These are phyloP conservation scores for Gryllus bimaculatus DNA, from an alignment of 1,140 invertebrate genomes.

Conservation along the genomic window DNA sequence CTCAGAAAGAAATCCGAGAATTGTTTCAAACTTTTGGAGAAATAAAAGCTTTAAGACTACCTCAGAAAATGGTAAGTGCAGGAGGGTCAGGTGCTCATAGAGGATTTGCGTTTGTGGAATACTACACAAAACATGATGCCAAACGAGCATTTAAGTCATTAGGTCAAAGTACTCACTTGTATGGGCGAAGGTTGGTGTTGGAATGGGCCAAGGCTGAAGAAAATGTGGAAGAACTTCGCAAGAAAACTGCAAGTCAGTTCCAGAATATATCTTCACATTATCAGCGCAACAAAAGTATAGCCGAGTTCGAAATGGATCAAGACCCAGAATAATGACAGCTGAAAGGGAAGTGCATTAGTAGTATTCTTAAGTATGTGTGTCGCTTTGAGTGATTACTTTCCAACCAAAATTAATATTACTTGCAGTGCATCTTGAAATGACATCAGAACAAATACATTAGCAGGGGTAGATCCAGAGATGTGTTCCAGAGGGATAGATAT, in stretches of 20 bases:
- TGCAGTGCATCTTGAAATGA: too few relatives aligned
- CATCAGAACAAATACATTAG: too few relatives aligned
- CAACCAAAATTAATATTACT: too few relatives aligned
- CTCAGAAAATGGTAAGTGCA: constrained; percentile 73
- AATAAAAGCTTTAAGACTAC: constrained; percentile 81
- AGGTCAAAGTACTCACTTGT: constrained; percentile 93
- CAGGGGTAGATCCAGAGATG: too few relatives aligned
- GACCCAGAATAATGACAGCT: too few relatives aligned
- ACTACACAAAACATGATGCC: constrained; percentile 76
- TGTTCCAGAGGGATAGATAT: too few relatives aligned
- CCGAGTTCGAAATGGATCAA: not conserved
- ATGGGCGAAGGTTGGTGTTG: constrained; percentile 84
- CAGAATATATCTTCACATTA: not conserved
- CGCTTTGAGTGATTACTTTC: too few relatives aligned
- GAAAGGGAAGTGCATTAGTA: too few relatives aligned
- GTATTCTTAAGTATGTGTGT: too few relatives aligned
- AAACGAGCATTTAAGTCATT: constrained; percentile 90
- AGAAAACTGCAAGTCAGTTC: constrained; percentile 72
- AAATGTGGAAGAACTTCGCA: constrained; percentile 67
- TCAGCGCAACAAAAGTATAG: not conserved
- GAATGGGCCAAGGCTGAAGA: constrained; percentile 92
- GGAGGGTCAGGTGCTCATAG: constrained; percentile 74
- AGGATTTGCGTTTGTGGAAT: constrained; percentile 97
- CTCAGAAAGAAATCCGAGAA: constrained; percentile 75
- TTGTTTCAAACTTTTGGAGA: constrained; percentile 93